phyloP scores from a whole-genome alignment of 2,113 vertebrate species.

The Scytalopus superciliaris region DNA sequence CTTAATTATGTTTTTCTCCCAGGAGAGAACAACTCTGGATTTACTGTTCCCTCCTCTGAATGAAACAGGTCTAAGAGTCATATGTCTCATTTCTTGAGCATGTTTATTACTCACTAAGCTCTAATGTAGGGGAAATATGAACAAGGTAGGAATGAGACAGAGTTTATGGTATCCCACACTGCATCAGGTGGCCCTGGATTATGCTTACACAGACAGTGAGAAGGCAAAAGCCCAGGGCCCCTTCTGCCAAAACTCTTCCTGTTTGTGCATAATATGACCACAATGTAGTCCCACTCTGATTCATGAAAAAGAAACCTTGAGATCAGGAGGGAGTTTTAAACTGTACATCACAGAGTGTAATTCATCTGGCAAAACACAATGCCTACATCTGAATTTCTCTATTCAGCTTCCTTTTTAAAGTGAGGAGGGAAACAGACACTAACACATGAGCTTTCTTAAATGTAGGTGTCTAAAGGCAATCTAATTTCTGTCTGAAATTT shows the following conservation, averaged over 20 bases:
- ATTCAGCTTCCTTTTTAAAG: not conserved
- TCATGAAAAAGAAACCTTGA: not conserved
- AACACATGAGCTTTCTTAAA: not conserved
- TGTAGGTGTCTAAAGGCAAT: not conserved
- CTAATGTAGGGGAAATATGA: not conserved
- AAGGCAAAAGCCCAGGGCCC: rapidly evolving
- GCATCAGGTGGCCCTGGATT: not conserved
- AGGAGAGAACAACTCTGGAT: not conserved
- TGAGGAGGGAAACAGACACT: not conserved
- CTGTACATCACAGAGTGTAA: not conserved
- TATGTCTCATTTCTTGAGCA: not conserved
- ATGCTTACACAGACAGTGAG: not conserved
- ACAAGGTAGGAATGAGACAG: not conserved
- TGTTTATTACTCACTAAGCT: not conserved
- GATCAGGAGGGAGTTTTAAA: not conserved
- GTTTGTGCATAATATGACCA: not conserved
- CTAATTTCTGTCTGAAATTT: not conserved
- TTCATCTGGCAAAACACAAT: not conserved
- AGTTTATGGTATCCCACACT: not conserved
- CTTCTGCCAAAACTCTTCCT: not conserved
- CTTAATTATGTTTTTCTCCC: not conserved
- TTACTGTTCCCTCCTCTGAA: not conserved
- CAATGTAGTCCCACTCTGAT: not conserved
- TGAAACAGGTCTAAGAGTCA: not conserved
- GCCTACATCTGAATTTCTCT: not conserved